Percentiles rank a stretch among this genome's conserved stretches.
phyloP scores from a whole-genome alignment of 2,888 invertebrate genomes.

The Pristionchus mayeri region DNA sequence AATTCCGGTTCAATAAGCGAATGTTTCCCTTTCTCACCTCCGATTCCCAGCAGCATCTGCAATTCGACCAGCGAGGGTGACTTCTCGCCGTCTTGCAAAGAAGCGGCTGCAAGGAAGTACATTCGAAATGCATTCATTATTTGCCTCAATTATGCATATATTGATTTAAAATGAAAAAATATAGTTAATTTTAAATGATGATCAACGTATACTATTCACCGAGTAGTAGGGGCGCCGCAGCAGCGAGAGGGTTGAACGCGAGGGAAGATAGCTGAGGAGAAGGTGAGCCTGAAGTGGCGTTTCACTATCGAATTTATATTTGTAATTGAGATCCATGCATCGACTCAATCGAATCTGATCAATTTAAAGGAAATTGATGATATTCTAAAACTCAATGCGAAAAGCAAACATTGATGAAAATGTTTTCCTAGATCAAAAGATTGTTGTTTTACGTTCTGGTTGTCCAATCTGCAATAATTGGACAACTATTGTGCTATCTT shows the following conservation, averaged over 20 bases:
- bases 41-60: constrained; percentile 73
- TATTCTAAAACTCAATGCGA: too few relatives aligned
- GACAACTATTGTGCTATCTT: too few relatives aligned
- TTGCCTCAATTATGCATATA: neutral
- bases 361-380: too few relatives aligned
- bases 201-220: neutral
- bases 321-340: too few relatives aligned
- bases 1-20: neutral
- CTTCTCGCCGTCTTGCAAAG: constrained; percentile 15
- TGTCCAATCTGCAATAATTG: too few relatives aligned
- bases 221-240: neutral
- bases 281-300: constrained; percentile 7
- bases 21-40: constrained; percentile 55
- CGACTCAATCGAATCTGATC: too few relatives aligned
- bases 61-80: constrained; percentile 73
- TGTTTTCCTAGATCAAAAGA: too few relatives aligned
- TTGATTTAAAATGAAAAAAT: neutral
- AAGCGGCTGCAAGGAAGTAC: constrained; percentile 7
- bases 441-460: too few relatives aligned
- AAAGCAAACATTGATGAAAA: too few relatives aligned
- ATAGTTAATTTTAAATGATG: neutral
- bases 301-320: too few relatives aligned
- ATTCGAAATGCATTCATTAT: too few relatives aligned
- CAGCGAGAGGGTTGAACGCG: neutral
- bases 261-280: neutral